Evolutionary conservation across 2,888 invertebrate species (phyloP), one percentile per base, ranked within the genome.

Genomic region (Polymixis lichenea): DNA sequence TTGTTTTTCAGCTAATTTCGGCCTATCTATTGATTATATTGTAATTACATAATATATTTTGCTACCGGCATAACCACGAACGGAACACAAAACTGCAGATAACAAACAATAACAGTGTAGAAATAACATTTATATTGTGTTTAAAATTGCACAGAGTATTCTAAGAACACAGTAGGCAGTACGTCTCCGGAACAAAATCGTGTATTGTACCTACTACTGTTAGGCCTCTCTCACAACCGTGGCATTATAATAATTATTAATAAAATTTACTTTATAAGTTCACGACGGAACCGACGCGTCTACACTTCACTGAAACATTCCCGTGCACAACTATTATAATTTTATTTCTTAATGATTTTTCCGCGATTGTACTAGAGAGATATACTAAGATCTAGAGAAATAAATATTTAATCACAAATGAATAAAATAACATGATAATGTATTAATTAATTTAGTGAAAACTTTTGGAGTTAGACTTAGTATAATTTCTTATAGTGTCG

Each of bases 221-320:
- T 96, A 96, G 96, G 96, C 96, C 95, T 95, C 95, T 93, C 93
- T 96, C 96, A 96, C 96, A 96, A 96, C 96, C 96, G 92, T 94
- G 90, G 94, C 95, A 89, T 86, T 90, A 87, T 86, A 87, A 87
- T 86, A 87, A 78, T 86, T 88, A 84, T 87, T 88, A 86, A 83
- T 86, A 85, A 88, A 80, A 82, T 82, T 88, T 83, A 88, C 85
- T 88, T 83, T 83, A 83, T 88, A 83, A 82, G 83, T 89, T 87
- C 89, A 85, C 81, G 85, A 85, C 86, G 82, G 84, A 85, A 86
- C 85, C 86, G 76, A 85, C 87, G 79, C 86, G 72, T 77, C 83
- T 76, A 85, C 85, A 84, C 66, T 81, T 80, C 77, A 62, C 78
- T 78, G 70, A 75, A 78, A 88, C 83, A 88, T 87, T 87, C 84